Percentiles rank a stretch among this genome's conserved stretches.
These are phyloP conservation scores for Tanytarsus gracilentus DNA, from an alignment of 2,888 invertebrate genomes.

Conservation along the genomic window DNA sequence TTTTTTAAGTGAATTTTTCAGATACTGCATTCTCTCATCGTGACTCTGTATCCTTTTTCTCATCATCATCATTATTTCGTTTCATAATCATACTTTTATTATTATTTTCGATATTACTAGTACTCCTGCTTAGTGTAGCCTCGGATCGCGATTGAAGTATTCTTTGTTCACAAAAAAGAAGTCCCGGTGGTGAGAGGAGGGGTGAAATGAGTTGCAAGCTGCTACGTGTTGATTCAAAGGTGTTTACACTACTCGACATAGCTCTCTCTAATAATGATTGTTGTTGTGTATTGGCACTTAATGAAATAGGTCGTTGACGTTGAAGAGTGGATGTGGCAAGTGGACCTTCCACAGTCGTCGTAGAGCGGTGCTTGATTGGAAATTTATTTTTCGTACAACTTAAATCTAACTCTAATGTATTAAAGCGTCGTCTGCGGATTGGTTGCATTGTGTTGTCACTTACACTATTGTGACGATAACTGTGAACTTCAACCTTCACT, in stretches of 20 bases:
- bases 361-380: conserved; percentile 45
- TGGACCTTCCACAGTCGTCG: conserved; percentile 31
- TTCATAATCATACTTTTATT: not conserved
- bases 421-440: conserved; percentile 39
- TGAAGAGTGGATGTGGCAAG: conserved; percentile 21
- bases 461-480: not conserved
- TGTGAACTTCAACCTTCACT: conserved; percentile 20
- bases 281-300: not conserved
- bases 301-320: not conserved
- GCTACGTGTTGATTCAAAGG: conserved; percentile 35
- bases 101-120: not conserved
- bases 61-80: not conserved
- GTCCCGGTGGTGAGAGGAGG: not conserved
- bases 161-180: conserved; percentile 42
- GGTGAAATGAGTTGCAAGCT: conserved; percentile 37
- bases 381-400: conserved; percentile 52
- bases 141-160: conserved; percentile 41
- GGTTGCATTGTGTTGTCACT: not conserved
- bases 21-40: not conserved
- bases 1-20: not conserved
- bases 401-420: conserved; percentile 45
- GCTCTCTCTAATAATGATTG: conserved; percentile 14
- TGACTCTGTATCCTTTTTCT: not conserved
- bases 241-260: conserved; percentile 30
- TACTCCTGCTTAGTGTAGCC: conserved; percentile 32